These are phyloP conservation scores for Morinoia aosen DNA, from an alignment of 2,888 invertebrate genomes.

Conservation along the genomic window DNA sequence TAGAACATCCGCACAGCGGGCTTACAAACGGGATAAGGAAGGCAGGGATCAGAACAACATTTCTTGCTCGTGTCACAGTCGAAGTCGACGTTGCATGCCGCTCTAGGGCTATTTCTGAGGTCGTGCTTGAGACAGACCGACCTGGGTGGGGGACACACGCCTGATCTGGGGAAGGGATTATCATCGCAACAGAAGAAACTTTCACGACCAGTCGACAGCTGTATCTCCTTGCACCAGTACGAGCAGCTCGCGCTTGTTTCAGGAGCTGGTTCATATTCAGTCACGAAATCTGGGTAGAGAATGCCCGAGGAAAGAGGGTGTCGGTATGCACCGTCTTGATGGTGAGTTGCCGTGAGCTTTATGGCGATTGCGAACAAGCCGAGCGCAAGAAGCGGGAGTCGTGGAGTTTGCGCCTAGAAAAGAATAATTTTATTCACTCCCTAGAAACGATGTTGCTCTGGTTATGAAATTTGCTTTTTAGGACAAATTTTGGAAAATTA, in stretches of 20 bases:
- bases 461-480: background rate
- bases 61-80: background rate
- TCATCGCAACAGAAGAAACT: constrained; percentile 13
- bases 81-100: background rate
- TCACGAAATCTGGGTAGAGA: background rate
- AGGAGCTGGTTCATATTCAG: background rate
- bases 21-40: background rate
- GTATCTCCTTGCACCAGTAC: background rate
- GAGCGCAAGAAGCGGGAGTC: background rate
- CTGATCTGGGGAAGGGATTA: background rate
- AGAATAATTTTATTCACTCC: background rate
- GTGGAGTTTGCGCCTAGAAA: background rate
- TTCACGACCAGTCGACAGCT: background rate
- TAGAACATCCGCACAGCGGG: background rate
- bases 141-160: constrained; percentile 5
- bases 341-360: background rate
- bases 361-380: background rate
- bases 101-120: background rate
- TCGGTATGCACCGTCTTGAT: background rate
- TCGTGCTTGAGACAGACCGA: background rate
- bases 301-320: background rate
- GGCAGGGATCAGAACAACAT: background rate
- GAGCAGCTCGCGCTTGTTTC: background rate
- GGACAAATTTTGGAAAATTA: too few species aligned
- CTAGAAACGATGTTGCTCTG: background rate